phyloP scores from a whole-genome alignment of 64 coral and sea anemone genomes.

The Stichodactyla mertensii region DNA sequence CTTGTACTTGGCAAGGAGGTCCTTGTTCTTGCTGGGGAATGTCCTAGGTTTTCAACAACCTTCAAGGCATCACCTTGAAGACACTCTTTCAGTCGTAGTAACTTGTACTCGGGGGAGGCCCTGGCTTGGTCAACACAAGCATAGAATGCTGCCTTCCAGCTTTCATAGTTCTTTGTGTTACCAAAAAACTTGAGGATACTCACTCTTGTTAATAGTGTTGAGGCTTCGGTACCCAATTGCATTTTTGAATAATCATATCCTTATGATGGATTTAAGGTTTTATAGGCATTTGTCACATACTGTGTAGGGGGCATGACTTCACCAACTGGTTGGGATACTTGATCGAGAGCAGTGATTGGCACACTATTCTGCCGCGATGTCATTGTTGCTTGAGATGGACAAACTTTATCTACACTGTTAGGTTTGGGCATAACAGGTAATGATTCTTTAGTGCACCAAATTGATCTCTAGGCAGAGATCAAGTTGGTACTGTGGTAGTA shows the following conservation, averaged over 20 bases:
- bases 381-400: background rate
- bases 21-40: constrained; percentile 34
- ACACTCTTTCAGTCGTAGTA: background rate
- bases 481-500: background rate
- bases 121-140: constrained; percentile 1
- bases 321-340: background rate
- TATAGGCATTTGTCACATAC: background rate
- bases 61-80: background rate
- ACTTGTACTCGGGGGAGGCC: constrained; percentile 12
- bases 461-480: background rate
- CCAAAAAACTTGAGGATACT: constrained; percentile 4
- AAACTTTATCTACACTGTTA: background rate
- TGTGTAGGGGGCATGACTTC: background rate
- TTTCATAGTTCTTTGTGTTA: constrained; percentile 2
- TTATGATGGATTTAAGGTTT: background rate
- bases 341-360: background rate
- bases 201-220: constrained; percentile 7
- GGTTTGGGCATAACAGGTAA: background rate
- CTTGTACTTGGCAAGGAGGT: constrained; percentile 30
- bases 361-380: background rate
- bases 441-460: background rate
- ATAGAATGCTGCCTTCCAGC: constrained; percentile 20
- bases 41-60: no score
- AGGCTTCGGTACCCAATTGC: background rate
- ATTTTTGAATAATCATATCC: background rate